Evolutionary conservation across 2,888 invertebrate species (phyloP), one percentile per base, ranked within the genome.

Genomic region (Charanyca ferruginea): DNA sequence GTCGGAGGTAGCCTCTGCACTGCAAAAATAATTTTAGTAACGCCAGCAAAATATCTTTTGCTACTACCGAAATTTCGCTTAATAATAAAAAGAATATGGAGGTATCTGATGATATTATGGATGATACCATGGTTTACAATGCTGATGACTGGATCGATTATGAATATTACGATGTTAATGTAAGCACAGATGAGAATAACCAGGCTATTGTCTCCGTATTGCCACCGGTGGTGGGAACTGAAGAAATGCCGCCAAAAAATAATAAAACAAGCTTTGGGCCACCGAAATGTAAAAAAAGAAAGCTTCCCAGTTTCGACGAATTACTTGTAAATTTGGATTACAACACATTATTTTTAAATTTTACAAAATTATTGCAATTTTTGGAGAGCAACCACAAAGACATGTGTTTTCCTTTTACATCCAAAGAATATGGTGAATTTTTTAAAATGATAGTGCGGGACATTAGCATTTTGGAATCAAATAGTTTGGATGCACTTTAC

Each of bases 391-490:
- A 64, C 5, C 64, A 69, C 0, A 71, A 32, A 0, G 81, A 85
- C 32, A 3, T 86, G 6, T 61, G 64, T 48, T 87, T 89, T 32
- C 79, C 80, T 0, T 59, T 66, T 5, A 59, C 81, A 20, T 61
- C 83, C 0, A 60, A 64, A 1, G 35, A 66, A 1, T 64, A 83
- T 7, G 80, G 87, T 42, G 80, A 80, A 0, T 69, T 88, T 41
- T 60, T 91, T 4, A 59, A 80, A 0, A 74, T 73, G 13, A 71
- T 91, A 13, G 80, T 69, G 3, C 49, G 23, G 1, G 77, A 87
- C 42, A 57, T 72, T 0, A 61, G 68, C 0, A 70, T 79, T 38
- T 73, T 90, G 22, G 64, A 62, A 35, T 66, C 68, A 9, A 44
- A 51, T 0, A 47, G 13, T 18, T 79, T 85, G 11, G 66, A 80